phyloP scores from a whole-genome alignment of 2,113 vertebrate genomes.

The Tetraodon nigroviridis region DNA sequence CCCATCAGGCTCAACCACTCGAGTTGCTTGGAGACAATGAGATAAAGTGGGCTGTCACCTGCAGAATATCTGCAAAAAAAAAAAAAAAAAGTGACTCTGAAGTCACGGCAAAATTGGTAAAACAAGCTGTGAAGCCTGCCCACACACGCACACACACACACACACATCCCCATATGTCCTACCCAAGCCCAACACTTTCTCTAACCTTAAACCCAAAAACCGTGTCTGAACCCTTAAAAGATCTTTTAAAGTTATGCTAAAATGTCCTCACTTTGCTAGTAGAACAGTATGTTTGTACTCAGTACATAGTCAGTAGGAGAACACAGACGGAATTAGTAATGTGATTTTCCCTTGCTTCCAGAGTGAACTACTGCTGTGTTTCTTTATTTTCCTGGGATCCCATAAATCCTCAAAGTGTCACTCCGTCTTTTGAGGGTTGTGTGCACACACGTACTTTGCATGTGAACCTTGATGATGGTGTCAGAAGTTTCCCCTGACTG shows the following conservation, averaged over 20 bases:
- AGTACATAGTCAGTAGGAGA: too few relatives aligned
- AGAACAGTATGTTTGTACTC: too few relatives aligned
- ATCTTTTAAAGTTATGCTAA: too few relatives aligned
- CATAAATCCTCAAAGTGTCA: slow-evolving; percentile 36
- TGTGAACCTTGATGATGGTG: slow-evolving; percentile 27
- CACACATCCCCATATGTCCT: too few relatives aligned
- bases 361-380: slow-evolving; percentile 29
- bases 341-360: slow-evolving; percentile 45
- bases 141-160: too few relatives aligned
- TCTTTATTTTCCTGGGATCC: slow-evolving; percentile 30
- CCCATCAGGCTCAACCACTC: too few relatives aligned
- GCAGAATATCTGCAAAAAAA: neutral
- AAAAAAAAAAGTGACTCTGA: neutral
- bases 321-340: slow-evolving; percentile 19
- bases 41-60: neutral
- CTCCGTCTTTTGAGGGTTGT: slow-evolving; percentile 16
- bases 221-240: too few relatives aligned
- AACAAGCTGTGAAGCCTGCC: neutral
- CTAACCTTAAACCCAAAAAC: too few relatives aligned
- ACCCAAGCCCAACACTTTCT: neutral
- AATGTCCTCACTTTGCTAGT: too few relatives aligned
- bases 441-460: slow-evolving; percentile 24
- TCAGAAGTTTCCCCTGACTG: slow-evolving; percentile 31
- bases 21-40: neutral
- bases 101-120: neutral